Conservation (phyloP, 2,888 invertebrate species). For the Drosophila colorata region DNA sequence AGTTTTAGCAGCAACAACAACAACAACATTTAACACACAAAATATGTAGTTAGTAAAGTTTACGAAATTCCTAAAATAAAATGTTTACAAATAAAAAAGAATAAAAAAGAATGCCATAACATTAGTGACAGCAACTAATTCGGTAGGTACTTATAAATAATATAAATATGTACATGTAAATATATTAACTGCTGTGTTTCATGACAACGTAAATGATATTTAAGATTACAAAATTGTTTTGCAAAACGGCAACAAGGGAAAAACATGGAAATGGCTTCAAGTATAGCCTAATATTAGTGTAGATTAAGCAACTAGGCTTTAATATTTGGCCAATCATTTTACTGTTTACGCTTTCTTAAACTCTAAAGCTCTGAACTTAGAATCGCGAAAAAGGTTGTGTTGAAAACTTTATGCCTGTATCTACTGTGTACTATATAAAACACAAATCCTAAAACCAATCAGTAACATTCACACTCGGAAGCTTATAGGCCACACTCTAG, state of each 20-base stretch:
- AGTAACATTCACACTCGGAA: slow-evolving; percentile 27
- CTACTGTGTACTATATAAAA: slow-evolving; percentile 43
- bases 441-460: slow-evolving; percentile 33
- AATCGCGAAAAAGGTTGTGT: slow-evolving; percentile 73
- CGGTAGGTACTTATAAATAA: slow-evolving; percentile 41
- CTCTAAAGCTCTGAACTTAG: slow-evolving; percentile 49
- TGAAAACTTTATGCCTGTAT: slow-evolving; percentile 71
- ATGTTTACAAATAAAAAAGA: slow-evolving; percentile 7
- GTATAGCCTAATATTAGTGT: slow-evolving; percentile 43
- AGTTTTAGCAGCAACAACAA: slow-evolving; percentile 60
- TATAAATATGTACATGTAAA: slow-evolving; percentile 59
- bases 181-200: slow-evolving; percentile 79
- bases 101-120: slow-evolving; percentile 37
- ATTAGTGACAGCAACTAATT: slow-evolving; percentile 49
- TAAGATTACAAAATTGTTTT: slow-evolving; percentile 47
- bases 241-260: slow-evolving; percentile 25
- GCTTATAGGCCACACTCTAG: slow-evolving; percentile 45
- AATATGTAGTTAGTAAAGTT: slow-evolving; percentile 67
- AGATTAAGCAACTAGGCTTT: slow-evolving; percentile 44
- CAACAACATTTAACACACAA: slow-evolving; percentile 35
- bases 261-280: slow-evolving; percentile 12
- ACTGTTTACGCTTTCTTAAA: slow-evolving; percentile 52
- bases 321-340: slow-evolving; percentile 24
- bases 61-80: slow-evolving; percentile 48
- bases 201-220: slow-evolving; percentile 77